Conservation (phyloP, 2,797 vertebrate genomes). For the Platyrinchus mystaceus region DNA sequence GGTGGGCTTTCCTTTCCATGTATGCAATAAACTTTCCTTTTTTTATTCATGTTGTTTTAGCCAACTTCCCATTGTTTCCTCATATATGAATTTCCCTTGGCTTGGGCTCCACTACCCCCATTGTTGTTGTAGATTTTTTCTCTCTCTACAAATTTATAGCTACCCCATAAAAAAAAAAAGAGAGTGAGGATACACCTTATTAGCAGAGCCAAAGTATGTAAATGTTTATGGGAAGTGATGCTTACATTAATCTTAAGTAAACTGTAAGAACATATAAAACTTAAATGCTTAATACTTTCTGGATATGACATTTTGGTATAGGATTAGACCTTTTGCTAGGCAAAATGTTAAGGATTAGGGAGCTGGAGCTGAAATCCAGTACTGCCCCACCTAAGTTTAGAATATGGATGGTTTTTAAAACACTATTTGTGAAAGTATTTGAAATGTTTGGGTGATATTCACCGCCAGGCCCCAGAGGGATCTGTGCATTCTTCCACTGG, state of each 20-base stretch:
- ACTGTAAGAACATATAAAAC: conserved; percentile 20
- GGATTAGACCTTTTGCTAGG: neutral
- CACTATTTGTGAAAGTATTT: neutral
- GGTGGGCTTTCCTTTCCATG: neutral
- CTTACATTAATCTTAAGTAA: conserved; percentile 38
- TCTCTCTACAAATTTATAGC: conserved; percentile 2
- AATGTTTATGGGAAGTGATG: conserved; percentile 2
- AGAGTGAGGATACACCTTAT: conserved; percentile 1
- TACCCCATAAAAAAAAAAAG: neutral
- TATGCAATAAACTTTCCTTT: neutral
- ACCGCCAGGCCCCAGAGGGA: neutral
- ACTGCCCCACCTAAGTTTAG: neutral
- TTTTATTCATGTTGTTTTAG: neutral
- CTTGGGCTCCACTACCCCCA: neutral
- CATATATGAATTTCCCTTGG: conserved; percentile 7
- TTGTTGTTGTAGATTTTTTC: neutral
- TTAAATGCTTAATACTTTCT: neutral
- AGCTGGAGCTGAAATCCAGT: neutral
- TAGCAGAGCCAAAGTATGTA: conserved; percentile 23
- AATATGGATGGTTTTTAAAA: neutral
- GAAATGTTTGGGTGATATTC: neutral
- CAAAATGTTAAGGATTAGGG: neutral
- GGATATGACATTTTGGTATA: neutral
- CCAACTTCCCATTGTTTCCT: conserved; percentile 19
- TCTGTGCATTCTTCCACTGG: neutral